Conservation (phyloP, 2,888 invertebrate genomes). For the Synanthedon formicaeformis region DNA sequence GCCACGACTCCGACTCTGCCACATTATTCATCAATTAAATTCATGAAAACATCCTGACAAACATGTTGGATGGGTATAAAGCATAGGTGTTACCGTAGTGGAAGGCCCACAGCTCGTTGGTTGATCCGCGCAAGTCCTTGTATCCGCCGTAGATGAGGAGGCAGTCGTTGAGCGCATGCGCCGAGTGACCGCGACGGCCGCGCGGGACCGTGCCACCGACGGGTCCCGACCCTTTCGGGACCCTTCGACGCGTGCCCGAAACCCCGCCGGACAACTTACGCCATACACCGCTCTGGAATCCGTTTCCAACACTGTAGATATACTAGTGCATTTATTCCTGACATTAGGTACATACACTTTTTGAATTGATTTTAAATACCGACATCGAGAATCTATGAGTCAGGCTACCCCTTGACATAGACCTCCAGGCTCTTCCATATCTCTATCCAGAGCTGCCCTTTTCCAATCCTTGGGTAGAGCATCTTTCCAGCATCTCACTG, state of each 20-base stretch:
- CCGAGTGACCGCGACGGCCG: conserved; percentile 85
- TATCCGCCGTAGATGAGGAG: conserved; percentile 91
- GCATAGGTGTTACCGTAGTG: conserved; percentile 75
- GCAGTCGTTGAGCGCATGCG: conserved; percentile 80
- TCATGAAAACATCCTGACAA: too few species aligned
- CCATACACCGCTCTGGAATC: conserved; percentile 34
- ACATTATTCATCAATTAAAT: too few species aligned
- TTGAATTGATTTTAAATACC: too few species aligned
- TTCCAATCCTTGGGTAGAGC: too few species aligned
- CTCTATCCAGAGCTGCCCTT: too few species aligned
- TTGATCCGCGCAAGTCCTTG: conserved; percentile 85
- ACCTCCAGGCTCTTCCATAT: too few species aligned
- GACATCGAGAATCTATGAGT: too few species aligned
- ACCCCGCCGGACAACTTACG: conserved; percentile 66
- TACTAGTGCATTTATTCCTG: too few species aligned
- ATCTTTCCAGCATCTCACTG: too few species aligned
- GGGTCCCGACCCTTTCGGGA: conserved; percentile 5
- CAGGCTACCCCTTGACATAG: too few species aligned
- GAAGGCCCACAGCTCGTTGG: conserved; percentile 88
- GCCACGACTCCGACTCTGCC: conserved; percentile 86
- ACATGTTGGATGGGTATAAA: too few species aligned
- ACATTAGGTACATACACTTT: too few species aligned
- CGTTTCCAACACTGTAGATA: neutral
- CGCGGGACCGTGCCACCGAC: conserved; percentile 74
- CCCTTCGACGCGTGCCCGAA: conserved; percentile 73